Evolutionary conservation across 2,888 invertebrate genomes (phyloP).

Genomic region (Neria commutata): DNA sequence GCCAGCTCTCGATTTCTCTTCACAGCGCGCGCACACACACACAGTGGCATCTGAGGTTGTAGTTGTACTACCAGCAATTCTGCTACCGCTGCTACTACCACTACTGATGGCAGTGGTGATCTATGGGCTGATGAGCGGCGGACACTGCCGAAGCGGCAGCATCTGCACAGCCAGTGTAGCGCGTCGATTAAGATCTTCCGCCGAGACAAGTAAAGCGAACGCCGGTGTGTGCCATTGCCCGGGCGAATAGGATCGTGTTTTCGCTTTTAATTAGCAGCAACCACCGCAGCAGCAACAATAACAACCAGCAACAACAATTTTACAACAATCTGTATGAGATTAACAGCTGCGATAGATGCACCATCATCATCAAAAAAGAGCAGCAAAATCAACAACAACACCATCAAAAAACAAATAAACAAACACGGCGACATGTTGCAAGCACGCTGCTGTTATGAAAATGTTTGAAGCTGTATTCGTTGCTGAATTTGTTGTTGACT

Average conservation of each 20-base stretch:
- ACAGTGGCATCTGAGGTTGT: neutral
- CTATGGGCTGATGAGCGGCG: conserved; percentile 4
- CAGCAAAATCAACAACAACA: no score
- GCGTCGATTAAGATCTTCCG: conserved; percentile 7
- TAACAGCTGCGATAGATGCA: conserved; percentile 5
- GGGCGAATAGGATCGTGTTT: conserved; percentile 18
- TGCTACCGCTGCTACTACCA: neutral
- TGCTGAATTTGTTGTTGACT: neutral
- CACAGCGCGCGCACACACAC: neutral
- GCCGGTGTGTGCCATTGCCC: neutral
- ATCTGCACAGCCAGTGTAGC: neutral
- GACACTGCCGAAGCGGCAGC: neutral
- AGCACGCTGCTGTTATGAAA: no score
- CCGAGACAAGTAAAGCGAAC: neutral
- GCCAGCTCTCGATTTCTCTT: neutral
- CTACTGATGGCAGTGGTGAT: neutral
- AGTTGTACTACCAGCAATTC: neutral
- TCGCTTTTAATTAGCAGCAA: conserved; percentile 24
- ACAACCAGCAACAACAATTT: conserved; percentile 1
- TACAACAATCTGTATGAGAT: conserved; percentile 1
- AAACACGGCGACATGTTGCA: neutral
- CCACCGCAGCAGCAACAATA: neutral
- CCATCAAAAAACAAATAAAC: no score
- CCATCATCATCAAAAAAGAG: no score
- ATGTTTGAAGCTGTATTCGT: neutral